Conservation (phyloP, 2,113 vertebrate genomes). For the Cynopterus brachyotis region DNA sequence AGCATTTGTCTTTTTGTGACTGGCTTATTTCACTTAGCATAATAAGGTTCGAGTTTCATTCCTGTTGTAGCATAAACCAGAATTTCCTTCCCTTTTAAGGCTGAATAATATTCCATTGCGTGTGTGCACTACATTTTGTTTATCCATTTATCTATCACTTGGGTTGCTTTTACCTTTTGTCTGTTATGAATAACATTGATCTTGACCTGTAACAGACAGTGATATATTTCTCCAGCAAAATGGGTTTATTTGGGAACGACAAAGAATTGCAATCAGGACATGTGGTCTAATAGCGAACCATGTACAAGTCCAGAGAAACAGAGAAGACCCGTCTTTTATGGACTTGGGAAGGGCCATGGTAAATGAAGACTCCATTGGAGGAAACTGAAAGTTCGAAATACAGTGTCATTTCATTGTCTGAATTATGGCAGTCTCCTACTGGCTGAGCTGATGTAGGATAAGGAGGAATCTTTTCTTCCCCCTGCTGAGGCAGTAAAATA, state of each 20-base stretch:
- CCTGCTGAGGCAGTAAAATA: not conserved
- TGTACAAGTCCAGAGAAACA: not conserved
- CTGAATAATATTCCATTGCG: not conserved
- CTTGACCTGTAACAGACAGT: no score
- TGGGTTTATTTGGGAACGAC: not conserved
- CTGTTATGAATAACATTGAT: not conserved
- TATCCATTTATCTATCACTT: not conserved
- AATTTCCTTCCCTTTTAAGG: not conserved
- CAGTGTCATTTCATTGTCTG: not conserved
- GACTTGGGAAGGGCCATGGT: not conserved
- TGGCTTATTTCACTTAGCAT: not conserved
- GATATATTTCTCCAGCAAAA: not conserved
- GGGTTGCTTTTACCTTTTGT: not conserved
- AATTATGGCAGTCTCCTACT: not conserved
- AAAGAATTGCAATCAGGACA: not conserved
- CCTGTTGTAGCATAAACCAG: not conserved
- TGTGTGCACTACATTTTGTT: not conserved
- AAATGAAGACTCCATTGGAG: not conserved
- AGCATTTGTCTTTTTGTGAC: not conserved
- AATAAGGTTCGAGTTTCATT: not conserved
- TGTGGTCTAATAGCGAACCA: not conserved
- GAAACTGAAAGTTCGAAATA: not conserved
- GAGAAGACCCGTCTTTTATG: not conserved
- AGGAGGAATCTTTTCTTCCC: not conserved
- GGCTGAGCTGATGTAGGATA: not conserved